Percentiles rank a stretch among this genome's conserved stretches.
These are phyloP conservation scores for Ciconia nigra DNA, from an alignment of 2,797 vertebrate species.

Conservation along the genomic window DNA sequence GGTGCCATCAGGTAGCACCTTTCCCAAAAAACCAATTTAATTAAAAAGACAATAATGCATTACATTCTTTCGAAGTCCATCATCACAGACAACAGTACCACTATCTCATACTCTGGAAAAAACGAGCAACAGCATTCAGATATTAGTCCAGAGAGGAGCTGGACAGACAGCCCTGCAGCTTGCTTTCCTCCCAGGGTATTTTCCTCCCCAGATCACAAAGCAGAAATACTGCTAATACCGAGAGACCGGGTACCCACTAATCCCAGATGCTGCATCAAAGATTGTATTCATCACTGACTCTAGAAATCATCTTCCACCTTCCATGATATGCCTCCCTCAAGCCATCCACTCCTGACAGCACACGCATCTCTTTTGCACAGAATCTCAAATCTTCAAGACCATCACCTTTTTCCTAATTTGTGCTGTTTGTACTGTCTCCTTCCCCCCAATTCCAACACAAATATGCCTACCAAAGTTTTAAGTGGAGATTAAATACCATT, in stretches of 20 bases:
- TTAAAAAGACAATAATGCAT: not conserved
- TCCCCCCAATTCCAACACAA: not conserved
- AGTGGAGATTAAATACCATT: not conserved
- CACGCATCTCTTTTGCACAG: not conserved
- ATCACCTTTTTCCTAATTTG: not conserved
- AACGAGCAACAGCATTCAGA: not conserved
- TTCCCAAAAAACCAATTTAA: not conserved
- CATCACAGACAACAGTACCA: not conserved
- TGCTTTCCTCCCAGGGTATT: not conserved
- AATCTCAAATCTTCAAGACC: not conserved
- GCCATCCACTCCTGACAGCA: not conserved
- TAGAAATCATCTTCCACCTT: not conserved
- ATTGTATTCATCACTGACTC: not conserved
- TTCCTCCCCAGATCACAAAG: not conserved
- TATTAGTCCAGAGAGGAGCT: not conserved
- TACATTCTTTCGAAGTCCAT: not conserved
- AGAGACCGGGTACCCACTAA: not conserved
- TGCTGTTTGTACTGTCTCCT: not conserved
- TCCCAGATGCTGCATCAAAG: not conserved
- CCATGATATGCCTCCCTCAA: accelerated
- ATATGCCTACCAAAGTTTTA: not conserved
- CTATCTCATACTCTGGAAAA: not conserved
- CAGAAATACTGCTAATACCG: not conserved
- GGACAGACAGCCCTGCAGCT: not conserved
- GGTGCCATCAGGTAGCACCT: not conserved